Conservation (phyloP, 1,140 invertebrate species). For the Brachionus rubens region DNA sequence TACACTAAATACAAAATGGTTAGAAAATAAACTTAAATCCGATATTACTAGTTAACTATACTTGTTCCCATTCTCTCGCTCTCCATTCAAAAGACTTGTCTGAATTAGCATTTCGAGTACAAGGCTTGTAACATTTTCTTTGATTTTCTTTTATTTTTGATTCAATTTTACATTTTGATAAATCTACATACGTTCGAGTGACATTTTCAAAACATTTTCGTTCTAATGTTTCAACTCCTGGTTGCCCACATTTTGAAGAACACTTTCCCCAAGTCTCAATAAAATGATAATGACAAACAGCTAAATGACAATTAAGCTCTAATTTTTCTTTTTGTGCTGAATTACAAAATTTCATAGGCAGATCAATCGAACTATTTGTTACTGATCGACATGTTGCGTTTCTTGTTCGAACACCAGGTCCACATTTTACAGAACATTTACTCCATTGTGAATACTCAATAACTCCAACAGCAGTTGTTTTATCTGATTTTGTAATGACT, state of each 20-base stretch:
- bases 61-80: neutral
- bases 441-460: conserved; percentile 15
- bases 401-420: conserved; percentile 3
- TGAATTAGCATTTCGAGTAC: neutral
- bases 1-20: neutral
- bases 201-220: conserved; percentile 33
- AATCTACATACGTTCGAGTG: neutral
- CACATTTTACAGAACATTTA: conserved; percentile 41
- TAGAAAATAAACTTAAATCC: neutral
- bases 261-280: conserved; percentile 31
- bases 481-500: neutral
- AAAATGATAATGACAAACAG: neutral
- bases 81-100: conserved; percentile 16
- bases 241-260: conserved; percentile 20
- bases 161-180: neutral
- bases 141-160: neutral
- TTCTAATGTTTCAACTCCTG: conserved; percentile 5
- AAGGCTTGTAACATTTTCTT: conserved; percentile 25
- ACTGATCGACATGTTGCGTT: neutral
- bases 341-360: conserved; percentile 15
- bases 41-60: neutral
- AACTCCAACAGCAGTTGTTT: neutral
- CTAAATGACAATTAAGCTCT: conserved; percentile 3
- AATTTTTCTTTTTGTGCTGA: neutral
- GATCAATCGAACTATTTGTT: neutral